phyloP scores from a whole-genome alignment of 2,797 vertebrate genomes.

The Okamejei kenojei region DNA sequence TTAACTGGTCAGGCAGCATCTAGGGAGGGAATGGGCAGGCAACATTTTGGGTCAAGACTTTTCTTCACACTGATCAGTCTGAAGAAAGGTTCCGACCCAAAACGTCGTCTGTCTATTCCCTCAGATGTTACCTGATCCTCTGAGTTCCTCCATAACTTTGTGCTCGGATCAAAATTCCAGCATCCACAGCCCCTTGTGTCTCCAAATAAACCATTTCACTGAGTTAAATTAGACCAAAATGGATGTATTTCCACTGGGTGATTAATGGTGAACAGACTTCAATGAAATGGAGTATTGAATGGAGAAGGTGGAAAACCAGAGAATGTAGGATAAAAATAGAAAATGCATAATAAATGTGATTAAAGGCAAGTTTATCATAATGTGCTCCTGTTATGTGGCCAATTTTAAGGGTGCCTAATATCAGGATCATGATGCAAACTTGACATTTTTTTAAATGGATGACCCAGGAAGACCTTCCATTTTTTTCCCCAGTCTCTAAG shows the following conservation, averaged over 20 bases:
- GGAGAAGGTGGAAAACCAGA: background rate
- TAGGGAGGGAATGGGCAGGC: too few species aligned
- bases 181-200: too few species aligned
- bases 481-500: background rate
- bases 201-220: background rate
- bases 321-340: background rate
- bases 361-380: background rate
- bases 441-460: background rate
- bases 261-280: background rate
- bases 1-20: too few species aligned
- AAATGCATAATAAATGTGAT: background rate
- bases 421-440: background rate
- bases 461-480: background rate
- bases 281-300: background rate
- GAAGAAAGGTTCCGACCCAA: too few species aligned
- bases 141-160: too few species aligned
- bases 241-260: background rate
- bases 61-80: too few species aligned
- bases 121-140: too few species aligned
- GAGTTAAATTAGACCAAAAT: background rate
- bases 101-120: too few species aligned
- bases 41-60: too few species aligned
- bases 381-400: background rate
- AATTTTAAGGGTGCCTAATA: background rate
- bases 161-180: too few species aligned